phyloP scores from a whole-genome alignment of 2,888 invertebrate species.

The Brachycybe producta region DNA sequence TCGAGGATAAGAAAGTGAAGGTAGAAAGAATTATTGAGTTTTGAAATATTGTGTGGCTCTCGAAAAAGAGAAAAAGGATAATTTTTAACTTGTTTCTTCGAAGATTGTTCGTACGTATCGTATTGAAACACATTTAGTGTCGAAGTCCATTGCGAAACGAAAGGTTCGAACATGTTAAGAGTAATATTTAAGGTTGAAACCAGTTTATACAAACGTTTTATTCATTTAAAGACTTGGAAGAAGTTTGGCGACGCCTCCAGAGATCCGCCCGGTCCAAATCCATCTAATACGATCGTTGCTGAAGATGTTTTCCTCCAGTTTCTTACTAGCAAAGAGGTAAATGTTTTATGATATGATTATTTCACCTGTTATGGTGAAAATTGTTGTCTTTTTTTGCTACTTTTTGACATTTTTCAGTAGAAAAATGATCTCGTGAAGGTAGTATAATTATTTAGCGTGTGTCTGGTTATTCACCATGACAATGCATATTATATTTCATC shows the following conservation, averaged over 20 bases:
- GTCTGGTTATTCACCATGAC: too few relatives aligned
- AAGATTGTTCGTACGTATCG: constrained; percentile 58
- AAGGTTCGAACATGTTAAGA: constrained; percentile 41
- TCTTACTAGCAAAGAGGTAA: constrained; percentile 33
- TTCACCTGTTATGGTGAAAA: constrained; percentile 1
- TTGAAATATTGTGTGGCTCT: constrained; percentile 18
- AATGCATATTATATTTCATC: too few relatives aligned
- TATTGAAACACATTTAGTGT: constrained; percentile 67
- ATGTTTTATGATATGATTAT: too few relatives aligned
- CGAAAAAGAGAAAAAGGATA: constrained; percentile 41
- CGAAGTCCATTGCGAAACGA: constrained; percentile 73
- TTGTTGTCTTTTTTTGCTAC: too few relatives aligned
- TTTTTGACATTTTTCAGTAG: too few relatives aligned
- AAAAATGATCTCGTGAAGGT: too few relatives aligned
- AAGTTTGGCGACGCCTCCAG: constrained; percentile 85
- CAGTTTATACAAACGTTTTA: neutral
- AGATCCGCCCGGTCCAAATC: constrained; percentile 95
- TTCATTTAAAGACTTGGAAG: constrained; percentile 52
- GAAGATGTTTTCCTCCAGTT: constrained; percentile 86
- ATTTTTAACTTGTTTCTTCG: constrained; percentile 4
- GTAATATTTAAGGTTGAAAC: neutral
- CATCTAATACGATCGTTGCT: constrained; percentile 89
- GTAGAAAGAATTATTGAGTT: constrained; percentile 24
- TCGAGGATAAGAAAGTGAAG: constrained; percentile 74
- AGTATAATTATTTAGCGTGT: neutral